Evolutionary conservation across 2,888 invertebrate species (phyloP).

Genomic region (Mechanitis mazaeus): DNA sequence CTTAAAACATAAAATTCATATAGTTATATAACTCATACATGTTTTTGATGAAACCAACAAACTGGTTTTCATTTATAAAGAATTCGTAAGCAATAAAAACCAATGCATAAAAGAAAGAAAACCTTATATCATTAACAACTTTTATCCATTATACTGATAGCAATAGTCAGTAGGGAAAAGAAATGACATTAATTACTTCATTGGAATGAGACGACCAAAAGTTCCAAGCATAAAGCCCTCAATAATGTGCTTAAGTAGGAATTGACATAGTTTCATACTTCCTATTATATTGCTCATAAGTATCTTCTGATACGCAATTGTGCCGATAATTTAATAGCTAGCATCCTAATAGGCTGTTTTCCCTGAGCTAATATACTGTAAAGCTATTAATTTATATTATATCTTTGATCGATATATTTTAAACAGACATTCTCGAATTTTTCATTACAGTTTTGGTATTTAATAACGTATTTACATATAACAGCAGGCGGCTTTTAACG

Average conservation of each 20-base stretch:
- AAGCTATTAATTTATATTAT: background rate
- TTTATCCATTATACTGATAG: conserved; percentile 8
- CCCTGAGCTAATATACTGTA: background rate
- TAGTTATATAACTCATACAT: no score
- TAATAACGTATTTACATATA: no score
- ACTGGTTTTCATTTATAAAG: no score
- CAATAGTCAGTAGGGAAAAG: conserved; percentile 6
- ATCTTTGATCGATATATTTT: no score
- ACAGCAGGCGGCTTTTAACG: no score
- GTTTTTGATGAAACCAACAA: no score
- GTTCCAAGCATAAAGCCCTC: conserved; percentile 12
- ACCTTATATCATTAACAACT: background rate
- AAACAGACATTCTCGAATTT: no score
- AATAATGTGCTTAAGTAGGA: conserved; percentile 16
- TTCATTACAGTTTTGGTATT: no score
- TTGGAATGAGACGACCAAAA: conserved; percentile 10
- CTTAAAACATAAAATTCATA: no score
- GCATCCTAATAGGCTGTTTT: background rate
- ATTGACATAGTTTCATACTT: conserved; percentile 14
- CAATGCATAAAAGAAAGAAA: background rate
- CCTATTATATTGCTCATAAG: conserved; percentile 17
- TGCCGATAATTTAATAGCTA: conserved; percentile 25
- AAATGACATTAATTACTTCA: conserved; percentile 15
- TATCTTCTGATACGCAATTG: conserved; percentile 26
- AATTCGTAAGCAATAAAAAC: background rate